Base-by-base conservation (phyloP, 2,113 vertebrate species). In the Myotis lucifugus region DNA sequence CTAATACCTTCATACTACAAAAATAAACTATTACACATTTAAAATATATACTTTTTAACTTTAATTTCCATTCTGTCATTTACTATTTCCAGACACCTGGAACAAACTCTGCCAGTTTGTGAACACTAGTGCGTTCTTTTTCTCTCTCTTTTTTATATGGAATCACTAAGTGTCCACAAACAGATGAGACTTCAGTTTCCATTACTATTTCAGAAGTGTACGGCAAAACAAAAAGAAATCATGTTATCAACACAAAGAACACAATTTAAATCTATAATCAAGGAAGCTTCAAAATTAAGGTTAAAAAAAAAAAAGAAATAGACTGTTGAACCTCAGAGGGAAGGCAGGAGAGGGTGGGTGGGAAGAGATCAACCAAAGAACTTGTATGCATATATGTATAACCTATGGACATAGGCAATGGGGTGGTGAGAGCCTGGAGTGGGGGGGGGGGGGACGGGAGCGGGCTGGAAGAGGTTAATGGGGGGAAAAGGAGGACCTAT, bases 171-270 rank as follows among this genome's bases (percentile, higher is more conserved):
- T n/a, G 79, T 87, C 84, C 54, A 88, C 64, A 93, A 91, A 82
- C 2, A 86, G 5, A 94, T 64, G 3, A 67, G 37, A 85, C 14
- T 73, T 69, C 79, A 87, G 37, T 85, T 85, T 92, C 29, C 64
- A 95, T 54, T 88, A 59, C 90, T 76, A 88, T 48, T 95, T 94
- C 34, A 90, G 29, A 95, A 95, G 50, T 84, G 81, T 23, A 82
- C 2, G 52, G 50, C 50, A 89, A 91, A 96, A 83, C 4, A 76
- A 93, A 91, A 93, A 70, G 21, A 77, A 86, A 6, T 34, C 10
- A 29, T 52, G 66, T 25, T 59, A 91, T 78, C 6, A 95, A 25
- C 50, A 89, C 21, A 84, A 90, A 90, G 14, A 96, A 93, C 42
- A 90, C 0, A 90, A 90, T 89, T 88, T 88, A 91, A 94, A 78